Percentiles rank a stretch among this genome's conserved stretches.
phyloP scores from a whole-genome alignment of 2,888 invertebrate genomes.

The Heterodera filipjevi region DNA sequence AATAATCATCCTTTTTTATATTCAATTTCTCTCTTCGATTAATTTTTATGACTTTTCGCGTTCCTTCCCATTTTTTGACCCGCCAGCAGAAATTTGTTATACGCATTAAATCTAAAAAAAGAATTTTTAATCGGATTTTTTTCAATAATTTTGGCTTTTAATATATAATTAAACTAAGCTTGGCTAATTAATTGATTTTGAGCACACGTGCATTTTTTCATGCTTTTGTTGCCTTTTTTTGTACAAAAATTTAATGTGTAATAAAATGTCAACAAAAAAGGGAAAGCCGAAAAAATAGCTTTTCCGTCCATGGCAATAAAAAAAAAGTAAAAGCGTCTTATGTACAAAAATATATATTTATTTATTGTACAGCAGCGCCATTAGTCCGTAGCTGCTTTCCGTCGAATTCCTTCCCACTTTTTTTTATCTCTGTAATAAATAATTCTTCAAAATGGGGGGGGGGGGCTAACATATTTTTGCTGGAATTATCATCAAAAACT shows the following conservation, averaged over 20 bases:
- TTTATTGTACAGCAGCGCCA: no score
- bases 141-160: not conserved
- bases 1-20: conserved; percentile 9
- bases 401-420: not conserved
- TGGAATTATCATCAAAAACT: not conserved
- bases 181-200: no score
- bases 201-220: no score
- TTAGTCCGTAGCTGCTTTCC: no score
- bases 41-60: conserved; percentile 12
- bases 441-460: no score
- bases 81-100: not conserved
- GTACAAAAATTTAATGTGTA: no score
- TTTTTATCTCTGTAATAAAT: not conserved
- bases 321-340: no score
- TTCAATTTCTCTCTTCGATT: conserved; percentile 7
- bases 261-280: no score
- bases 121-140: not conserved
- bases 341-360: no score
- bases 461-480: not conserved
- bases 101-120: not conserved
- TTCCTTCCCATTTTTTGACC: not conserved
- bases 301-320: no score
- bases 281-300: no score
- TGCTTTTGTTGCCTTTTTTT: no score
- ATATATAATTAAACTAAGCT: not conserved